Base-by-base conservation (phyloP, 2,797 vertebrate species). In the Phoxinus dragarum region DNA sequence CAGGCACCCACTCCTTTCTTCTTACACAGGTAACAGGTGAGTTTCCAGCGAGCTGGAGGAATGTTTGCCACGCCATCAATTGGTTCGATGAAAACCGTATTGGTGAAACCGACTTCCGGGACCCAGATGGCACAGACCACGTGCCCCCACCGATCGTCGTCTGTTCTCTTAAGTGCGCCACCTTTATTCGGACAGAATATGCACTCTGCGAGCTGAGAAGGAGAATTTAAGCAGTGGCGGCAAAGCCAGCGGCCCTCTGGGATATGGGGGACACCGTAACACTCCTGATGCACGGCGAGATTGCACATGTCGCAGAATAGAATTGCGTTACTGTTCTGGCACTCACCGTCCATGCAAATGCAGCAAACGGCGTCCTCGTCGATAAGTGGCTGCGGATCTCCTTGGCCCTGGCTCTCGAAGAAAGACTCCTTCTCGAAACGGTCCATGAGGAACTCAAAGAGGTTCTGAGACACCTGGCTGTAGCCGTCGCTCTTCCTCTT, bases 241-340 rank as follows among this genome's bases (percentile, higher is more conserved):
- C 98, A 99, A 68, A 99, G 95, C 98, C 98, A 99, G 92, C 98
- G 98, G 84, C 98, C 98, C 93, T 99, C 98, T 0, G 98, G 98
- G 92, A 99, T 96, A 92, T 99, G 97, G 86, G 98, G 98, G 90
- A 99, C 98, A 2, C 98, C 98, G 2, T 99, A 99, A 93, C 98
- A 99, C 94, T 99, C 98, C 94, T 99, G 98, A 94, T 99, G 98
- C 89, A 99, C 98, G 0, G 98, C 97, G 77, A 99, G 95, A 90
- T 99, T 98, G 93, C 98, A 99, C 90, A 97, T 93, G 94, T 99
- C 98, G 3, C 98, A 99, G 92, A 99, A 99, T 47, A 99, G 96
- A 89, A 99, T 99, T 59, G 96, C 98, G 10, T 99, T 99, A 90
- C 97, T 99, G 94, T 99, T 98, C 40, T 98, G 97, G 77, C 97